Conservation (phyloP, 1,140 invertebrate genomes). For the Bombyx mori region ASM3026992v2 NC_085107.1:10560001-10560500, state of each 20-base stretch:
- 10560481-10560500: constrained; percentile 87
- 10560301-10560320: constrained; percentile 87
- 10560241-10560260: constrained; percentile 88
- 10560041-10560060: neutral
- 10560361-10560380: constrained; percentile 82
- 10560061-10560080: constrained; percentile 81
- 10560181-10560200: constrained; percentile 72
- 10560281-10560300: constrained; percentile 82
- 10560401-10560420: constrained; percentile 88
- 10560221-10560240: constrained; percentile 76
- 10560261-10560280: constrained; percentile 90
- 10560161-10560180: constrained; percentile 76
- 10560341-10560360: constrained; percentile 85
- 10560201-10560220: constrained; percentile 75
- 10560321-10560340: constrained; percentile 88
- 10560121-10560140: constrained; percentile 90
- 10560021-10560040: too few relatives aligned
- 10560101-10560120: constrained; percentile 93
- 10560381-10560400: constrained; percentile 70
- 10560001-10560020: too few relatives aligned
- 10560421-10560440: constrained; percentile 83
- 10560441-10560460: constrained; percentile 75
- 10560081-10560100: constrained; percentile 92
- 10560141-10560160: constrained; percentile 92
- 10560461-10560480: constrained; percentile 75